A percentile compares a stretch with the other conserved stretches of the same genome.
Conservation (phyloP, 1,140 invertebrate species). For the Sarcophaga peregrina region DNA sequence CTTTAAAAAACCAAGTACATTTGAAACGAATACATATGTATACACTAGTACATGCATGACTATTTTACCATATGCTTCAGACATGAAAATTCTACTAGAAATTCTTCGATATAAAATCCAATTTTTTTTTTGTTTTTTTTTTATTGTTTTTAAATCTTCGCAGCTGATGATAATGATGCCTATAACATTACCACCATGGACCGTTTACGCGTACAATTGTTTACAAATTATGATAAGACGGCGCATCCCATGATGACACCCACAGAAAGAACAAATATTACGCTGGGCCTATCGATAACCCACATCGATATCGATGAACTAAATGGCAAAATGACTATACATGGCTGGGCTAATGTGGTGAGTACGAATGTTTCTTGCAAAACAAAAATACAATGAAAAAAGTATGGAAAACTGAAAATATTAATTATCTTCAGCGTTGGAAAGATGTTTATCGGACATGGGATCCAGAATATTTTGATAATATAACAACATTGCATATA, state of each 20-base stretch:
- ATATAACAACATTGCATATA: conserved; percentile 69
- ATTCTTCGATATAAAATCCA: too few species aligned
- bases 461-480: conserved; percentile 73
- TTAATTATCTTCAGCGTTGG: conserved; percentile 69
- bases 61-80: too few species aligned
- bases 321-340: conserved; percentile 68
- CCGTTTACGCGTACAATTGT: conserved; percentile 70
- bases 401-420: neutral
- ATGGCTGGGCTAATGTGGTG: conserved; percentile 72
- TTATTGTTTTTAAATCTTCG: neutral
- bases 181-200: conserved; percentile 71
- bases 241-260: conserved; percentile 71
- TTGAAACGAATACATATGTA: too few species aligned
- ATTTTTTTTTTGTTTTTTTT: too few species aligned
- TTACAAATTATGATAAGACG: conserved; percentile 74
- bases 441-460: conserved; percentile 74
- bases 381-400: neutral
- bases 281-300: conserved; percentile 69
- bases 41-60: too few species aligned
- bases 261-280: conserved; percentile 68
- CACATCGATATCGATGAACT: conserved; percentile 72
- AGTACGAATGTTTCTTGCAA: conserved; percentile 48
- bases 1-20: too few species aligned
- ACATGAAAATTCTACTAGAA: too few species aligned
- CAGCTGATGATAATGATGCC: neutral